Conservation (phyloP, 2,888 invertebrate species). For the Eucriotettix oculatus region DNA sequence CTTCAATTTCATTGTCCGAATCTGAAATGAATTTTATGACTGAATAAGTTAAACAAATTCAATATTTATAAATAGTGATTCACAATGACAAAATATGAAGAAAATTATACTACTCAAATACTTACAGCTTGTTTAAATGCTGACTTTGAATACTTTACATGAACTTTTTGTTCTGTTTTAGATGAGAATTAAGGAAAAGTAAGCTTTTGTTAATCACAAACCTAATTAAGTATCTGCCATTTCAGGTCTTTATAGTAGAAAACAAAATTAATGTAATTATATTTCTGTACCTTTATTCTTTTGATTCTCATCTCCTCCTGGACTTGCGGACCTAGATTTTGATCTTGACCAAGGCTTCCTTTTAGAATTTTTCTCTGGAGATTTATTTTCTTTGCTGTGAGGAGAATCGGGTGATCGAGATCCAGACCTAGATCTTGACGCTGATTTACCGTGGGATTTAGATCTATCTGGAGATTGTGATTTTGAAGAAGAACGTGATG, state of each 20-base stretch:
- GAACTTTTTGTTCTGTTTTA: background rate
- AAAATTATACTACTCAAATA: too few relatives aligned
- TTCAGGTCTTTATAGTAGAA: too few relatives aligned
- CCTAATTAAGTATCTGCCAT: background rate
- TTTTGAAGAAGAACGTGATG: slow-evolving; percentile 12
- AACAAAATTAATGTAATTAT: background rate
- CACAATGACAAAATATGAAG: background rate
- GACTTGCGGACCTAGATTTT: slow-evolving; percentile 3
- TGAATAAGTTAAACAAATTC: background rate
- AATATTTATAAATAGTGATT: background rate
- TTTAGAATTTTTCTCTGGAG: background rate
- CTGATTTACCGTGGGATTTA: slow-evolving; percentile 6
- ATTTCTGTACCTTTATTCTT: background rate
- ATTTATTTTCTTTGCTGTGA: background rate
- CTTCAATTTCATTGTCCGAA: slow-evolving; percentile 17
- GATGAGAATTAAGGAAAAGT: background rate
- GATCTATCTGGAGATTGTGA: slow-evolving; percentile 1
- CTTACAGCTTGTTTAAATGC: too few relatives aligned
- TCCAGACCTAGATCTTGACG: slow-evolving; percentile 17
- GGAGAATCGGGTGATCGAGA: background rate
- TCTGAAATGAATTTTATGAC: slow-evolving; percentile 6
- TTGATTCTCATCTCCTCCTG: background rate
- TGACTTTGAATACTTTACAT: background rate
- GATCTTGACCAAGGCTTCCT: background rate
- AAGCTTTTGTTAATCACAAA: background rate